Base-by-base conservation (phyloP, 2,888 invertebrate species). In the Halictus quadricinctus region DNA sequence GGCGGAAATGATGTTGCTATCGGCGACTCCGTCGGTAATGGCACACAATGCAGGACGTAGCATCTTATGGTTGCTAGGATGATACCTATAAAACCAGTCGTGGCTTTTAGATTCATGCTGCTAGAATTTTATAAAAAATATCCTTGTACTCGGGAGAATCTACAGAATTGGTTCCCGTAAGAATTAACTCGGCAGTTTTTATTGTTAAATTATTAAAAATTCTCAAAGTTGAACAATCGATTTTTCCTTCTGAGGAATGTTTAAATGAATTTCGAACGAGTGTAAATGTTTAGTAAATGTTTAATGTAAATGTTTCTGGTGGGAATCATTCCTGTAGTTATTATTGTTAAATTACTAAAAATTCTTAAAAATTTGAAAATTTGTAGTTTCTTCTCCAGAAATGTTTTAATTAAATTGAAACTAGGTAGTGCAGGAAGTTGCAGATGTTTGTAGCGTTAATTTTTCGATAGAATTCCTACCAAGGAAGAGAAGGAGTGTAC, bases 401-500 rank as follows among this genome's bases (percentile, higher is more conserved):
- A 58, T n/a, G n/a, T 58, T 58, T n/a, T 12, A n/a, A 58, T 58
- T n/a, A n/a, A n/a, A 58, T 58, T 58, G n/a, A n/a, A n/a, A 58
- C n/a, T n/a, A 21, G 10, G 3, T 10, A 3, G 0, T 58, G 3
- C 1, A 4, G n/a, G 3, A 3, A n/a, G 3, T 8, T 21, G 10
- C 21, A 3, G 54, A 21, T 54, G 21, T 54, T 3, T 0, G 10
- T n/a, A 58, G n/a, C n/a, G 58, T 58, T n/a, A 21, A 4, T 12
- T 58, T n/a, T n/a, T 58, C 58, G 21, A 58, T n/a, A 12, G 4
- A 58, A 58, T 12, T 15, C 90, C 92, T 88, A 83, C 97, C 97
- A 43, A 96, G 93, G n/a, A 96, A 95, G 72, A 97, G 95, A 50
- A 97, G 95, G 80, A 96, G 95, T 5, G 95, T 96, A 12, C 97